A percentile compares a stretch with the other conserved stretches of the same genome.
These are phyloP conservation scores for Leptinotarsa lineolata DNA, from an alignment of 1,140 invertebrate species.

Conservation along the genomic window DNA sequence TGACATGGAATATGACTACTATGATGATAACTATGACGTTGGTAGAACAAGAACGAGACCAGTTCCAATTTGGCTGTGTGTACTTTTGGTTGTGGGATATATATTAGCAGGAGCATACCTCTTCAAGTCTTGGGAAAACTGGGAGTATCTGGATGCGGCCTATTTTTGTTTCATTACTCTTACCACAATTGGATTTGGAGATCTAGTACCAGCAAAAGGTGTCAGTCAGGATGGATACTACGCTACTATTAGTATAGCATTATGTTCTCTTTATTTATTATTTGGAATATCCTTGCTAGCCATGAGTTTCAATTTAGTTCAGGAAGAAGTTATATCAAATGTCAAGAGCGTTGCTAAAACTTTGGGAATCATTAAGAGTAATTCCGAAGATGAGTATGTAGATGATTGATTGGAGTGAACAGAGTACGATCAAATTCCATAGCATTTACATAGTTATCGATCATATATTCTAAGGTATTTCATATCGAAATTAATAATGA, in stretches of 20 bases:
- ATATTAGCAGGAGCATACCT: conserved; percentile 86
- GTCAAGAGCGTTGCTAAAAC: conserved; percentile 81
- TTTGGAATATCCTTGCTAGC: conserved; percentile 96
- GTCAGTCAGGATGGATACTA: conserved; percentile 64
- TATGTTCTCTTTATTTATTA: conserved; percentile 90
- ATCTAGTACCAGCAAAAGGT: conserved; percentile 87
- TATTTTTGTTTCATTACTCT: conserved; percentile 97
- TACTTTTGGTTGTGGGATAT: conserved; percentile 86
- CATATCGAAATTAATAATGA: too few relatives aligned
- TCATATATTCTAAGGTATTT: too few relatives aligned
- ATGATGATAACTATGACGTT: conserved; percentile 53
- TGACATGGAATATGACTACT: conserved; percentile 58
- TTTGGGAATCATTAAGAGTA: conserved; percentile 82
- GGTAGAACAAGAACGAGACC: conserved; percentile 63
- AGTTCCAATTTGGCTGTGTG: conserved; percentile 89
- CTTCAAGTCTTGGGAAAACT: conserved; percentile 85
- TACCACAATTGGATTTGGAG: conserved; percentile 94
- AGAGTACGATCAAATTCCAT: too few relatives aligned
- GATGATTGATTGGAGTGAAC: conserved; percentile 23
- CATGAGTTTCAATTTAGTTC: conserved; percentile 98
- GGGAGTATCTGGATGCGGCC: conserved; percentile 87
- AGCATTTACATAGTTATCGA: too few relatives aligned
- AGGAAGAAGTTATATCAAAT: conserved; percentile 87
- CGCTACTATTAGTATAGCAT: conserved; percentile 80
- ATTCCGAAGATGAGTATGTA: conserved; percentile 61